Evolutionary conservation across 2,888 invertebrate species (phyloP).

Genomic region (Phoenoteleia sp.): DNA sequence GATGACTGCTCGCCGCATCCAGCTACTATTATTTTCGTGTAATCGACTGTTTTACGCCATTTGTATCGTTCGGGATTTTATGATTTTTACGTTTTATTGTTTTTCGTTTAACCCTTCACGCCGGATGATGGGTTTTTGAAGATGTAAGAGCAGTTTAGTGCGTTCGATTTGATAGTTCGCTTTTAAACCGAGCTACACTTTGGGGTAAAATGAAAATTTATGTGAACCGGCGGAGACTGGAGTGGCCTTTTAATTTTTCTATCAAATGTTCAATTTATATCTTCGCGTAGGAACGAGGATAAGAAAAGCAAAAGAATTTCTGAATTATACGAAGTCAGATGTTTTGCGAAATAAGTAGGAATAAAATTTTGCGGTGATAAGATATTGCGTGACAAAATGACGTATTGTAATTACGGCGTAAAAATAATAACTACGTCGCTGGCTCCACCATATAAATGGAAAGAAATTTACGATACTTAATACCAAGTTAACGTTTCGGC

Average conservation of each 20-base stretch:
- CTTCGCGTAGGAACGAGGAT: too few species aligned
- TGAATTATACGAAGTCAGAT: too few species aligned
- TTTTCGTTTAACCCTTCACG: background rate
- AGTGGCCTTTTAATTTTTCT: background rate
- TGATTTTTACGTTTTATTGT: conserved; percentile 1
- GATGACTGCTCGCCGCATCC: conserved; percentile 19
- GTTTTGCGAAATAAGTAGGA: background rate
- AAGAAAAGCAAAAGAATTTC: too few species aligned
- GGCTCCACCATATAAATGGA: background rate
- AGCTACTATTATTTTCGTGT: conserved; percentile 8
- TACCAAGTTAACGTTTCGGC: background rate
- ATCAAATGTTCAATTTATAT: background rate
- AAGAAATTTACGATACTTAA: background rate
- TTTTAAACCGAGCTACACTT: background rate
- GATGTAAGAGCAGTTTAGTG: background rate
- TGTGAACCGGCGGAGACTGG: background rate
- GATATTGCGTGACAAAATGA: background rate
- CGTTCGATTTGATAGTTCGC: background rate
- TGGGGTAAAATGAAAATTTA: background rate
- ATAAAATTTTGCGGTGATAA: too few species aligned
- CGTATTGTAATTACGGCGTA: background rate
- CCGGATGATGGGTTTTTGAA: background rate
- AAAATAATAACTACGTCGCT: background rate
- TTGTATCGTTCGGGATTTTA: background rate
- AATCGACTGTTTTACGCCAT: conserved; percentile 14